Evolutionary conservation across 1,140 invertebrate genomes (phyloP).

Genomic region (Magallana ariakensis): DNA sequence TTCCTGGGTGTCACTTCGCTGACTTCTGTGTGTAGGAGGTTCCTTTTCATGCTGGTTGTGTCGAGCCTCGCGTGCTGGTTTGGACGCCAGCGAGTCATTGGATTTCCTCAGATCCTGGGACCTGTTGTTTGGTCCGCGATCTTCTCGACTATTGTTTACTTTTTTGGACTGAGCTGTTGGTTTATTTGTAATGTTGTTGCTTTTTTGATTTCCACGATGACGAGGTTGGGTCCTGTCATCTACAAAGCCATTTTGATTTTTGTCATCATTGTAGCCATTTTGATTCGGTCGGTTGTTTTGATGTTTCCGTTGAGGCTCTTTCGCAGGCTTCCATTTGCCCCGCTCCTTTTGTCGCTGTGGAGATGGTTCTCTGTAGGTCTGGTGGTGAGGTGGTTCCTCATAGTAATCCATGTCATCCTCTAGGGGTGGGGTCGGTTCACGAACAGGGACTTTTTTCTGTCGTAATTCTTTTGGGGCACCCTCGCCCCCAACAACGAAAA

Average conservation of each 20-base stretch:
- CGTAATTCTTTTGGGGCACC: conserved; percentile 40
- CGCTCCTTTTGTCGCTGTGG: not conserved
- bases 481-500: conserved; percentile 43
- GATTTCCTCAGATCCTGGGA: not conserved
- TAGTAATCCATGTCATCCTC: conserved; percentile 36
- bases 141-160: not conserved
- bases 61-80: conserved; percentile 24
- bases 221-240: not conserved
- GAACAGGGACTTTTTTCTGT: conserved; percentile 6
- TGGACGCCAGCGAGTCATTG: not conserved
- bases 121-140: not conserved
- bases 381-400: not conserved
- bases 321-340: conserved; percentile 29
- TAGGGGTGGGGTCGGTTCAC: conserved; percentile 10
- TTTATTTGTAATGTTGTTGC: not conserved
- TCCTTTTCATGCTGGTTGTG: conserved; percentile 1
- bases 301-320: not conserved
- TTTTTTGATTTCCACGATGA: not conserved
- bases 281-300: not conserved
- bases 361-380: conserved; percentile 22
- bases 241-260: conserved; percentile 3
- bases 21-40: not conserved
- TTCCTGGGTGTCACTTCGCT: not conserved
- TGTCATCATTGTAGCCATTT: not conserved
- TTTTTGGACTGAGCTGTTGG: not conserved